These are phyloP conservation scores for Sesia apiformis DNA, from an alignment of 2,888 invertebrate species.

Conservation along the genomic window DNA sequence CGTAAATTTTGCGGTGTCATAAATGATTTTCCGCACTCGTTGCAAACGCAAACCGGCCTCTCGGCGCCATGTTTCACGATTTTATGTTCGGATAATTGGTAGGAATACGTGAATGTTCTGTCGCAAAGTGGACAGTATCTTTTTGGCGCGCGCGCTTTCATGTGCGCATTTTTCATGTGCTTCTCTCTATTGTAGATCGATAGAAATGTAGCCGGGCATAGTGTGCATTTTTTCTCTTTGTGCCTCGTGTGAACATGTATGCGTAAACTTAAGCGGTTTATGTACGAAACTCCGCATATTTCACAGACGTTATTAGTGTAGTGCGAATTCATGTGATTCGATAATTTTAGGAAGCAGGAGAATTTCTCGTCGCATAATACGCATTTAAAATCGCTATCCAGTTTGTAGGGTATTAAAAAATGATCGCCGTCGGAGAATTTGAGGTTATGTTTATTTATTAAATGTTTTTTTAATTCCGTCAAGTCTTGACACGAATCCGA, in stretches of 20 bases:
- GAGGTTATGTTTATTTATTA: conserved; percentile 22
- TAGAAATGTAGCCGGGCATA: conserved; percentile 24
- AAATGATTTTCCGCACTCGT: conserved; percentile 29
- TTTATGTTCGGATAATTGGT: conserved; percentile 23
- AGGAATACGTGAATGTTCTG: conserved; percentile 23
- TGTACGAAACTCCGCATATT: conserved; percentile 29
- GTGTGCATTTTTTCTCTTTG: conserved; percentile 26
- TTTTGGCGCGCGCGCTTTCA: conserved; percentile 4
- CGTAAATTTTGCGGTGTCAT: conserved; percentile 21
- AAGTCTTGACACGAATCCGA: conserved; percentile 16
- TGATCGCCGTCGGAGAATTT: conserved; percentile 19
- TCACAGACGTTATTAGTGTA: conserved; percentile 35
- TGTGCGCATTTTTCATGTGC: conserved; percentile 17
- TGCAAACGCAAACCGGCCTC: conserved; percentile 18
- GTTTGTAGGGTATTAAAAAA: conserved; percentile 30
- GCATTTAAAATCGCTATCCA: conserved; percentile 25
- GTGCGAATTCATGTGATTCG: conserved; percentile 37
- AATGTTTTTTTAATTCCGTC: conserved; percentile 22
- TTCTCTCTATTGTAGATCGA: conserved; percentile 11
- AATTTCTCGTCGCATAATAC: conserved; percentile 22
- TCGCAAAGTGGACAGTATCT: conserved; percentile 21
- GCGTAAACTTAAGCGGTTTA: conserved; percentile 28
- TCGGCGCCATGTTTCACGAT: conserved; percentile 26
- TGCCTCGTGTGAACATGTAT: conserved; percentile 27
- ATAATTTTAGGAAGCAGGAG: conserved; percentile 24